Evolutionary conservation across 2,113 vertebrate species (phyloP).

Genomic region (Colossoma macropomum): DNA sequence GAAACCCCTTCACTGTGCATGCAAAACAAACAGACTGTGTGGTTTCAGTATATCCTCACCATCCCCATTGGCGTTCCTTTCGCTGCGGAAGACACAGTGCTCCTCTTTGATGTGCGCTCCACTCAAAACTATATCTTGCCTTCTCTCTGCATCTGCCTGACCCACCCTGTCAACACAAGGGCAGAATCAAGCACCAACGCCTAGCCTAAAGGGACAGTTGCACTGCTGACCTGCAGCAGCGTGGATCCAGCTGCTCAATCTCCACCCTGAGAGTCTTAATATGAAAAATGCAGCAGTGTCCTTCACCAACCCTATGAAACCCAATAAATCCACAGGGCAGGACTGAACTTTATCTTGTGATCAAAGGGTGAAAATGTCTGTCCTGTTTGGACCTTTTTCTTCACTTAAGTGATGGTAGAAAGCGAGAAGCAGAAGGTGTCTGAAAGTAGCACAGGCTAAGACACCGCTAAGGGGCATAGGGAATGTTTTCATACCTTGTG

Average conservation of each 20-base stretch:
- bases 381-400: neutral
- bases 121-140: slow-evolving; percentile 96
- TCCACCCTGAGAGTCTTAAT: neutral
- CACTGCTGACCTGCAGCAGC: neutral
- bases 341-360: neutral
- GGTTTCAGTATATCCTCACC: slow-evolving; percentile 74
- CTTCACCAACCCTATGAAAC: neutral
- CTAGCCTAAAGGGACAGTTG: neutral
- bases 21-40: neutral
- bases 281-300: neutral
- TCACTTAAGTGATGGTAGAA: neutral
- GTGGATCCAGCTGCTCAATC: neutral
- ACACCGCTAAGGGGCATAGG: neutral
- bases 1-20: too few species aligned
- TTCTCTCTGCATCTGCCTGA: slow-evolving; percentile 91
- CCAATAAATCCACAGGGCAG: neutral
- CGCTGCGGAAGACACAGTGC: slow-evolving; percentile 95
- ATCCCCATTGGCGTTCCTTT: slow-evolving; percentile 86
- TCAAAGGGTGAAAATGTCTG: neutral
- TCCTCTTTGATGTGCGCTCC: slow-evolving; percentile 97
- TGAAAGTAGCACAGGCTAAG: neutral
- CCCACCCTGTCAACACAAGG: slow-evolving; percentile 85
- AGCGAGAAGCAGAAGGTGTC: neutral
- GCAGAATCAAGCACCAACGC: slow-evolving; percentile 14
- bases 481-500: slow-evolving; percentile 84